These are phyloP conservation scores for Drosophila tripunctata DNA, from an alignment of 2,888 invertebrate genomes.

Conservation along the genomic window DNA sequence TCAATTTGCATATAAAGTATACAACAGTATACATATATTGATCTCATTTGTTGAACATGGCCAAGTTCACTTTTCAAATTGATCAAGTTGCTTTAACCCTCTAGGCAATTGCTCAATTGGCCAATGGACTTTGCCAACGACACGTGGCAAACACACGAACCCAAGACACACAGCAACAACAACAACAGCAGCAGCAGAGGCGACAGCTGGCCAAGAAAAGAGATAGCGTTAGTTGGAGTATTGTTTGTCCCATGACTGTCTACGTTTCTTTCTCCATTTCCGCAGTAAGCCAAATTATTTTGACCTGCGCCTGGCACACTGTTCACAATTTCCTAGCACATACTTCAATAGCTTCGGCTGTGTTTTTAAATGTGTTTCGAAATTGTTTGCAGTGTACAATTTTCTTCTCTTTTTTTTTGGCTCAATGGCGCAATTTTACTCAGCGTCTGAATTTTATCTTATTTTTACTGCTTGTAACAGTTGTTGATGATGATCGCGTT, in stretches of 20 bases:
- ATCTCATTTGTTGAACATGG: slow-evolving; percentile 2
- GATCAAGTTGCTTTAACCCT: slow-evolving; percentile 6
- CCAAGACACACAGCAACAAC: slow-evolving; percentile 16
- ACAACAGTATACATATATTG: not conserved
- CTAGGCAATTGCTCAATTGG: slow-evolving; percentile 51
- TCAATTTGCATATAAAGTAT: slow-evolving; percentile 33
- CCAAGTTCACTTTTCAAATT: slow-evolving; percentile 71
- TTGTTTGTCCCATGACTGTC: slow-evolving; percentile 11
- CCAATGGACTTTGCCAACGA: slow-evolving; percentile 57
- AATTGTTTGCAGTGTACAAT: slow-evolving; percentile 48
- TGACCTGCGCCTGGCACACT: slow-evolving; percentile 68
- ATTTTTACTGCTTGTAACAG: slow-evolving; percentile 74
- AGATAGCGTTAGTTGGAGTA: slow-evolving; percentile 39
- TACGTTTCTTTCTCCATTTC: slow-evolving; percentile 43
- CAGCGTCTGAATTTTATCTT: slow-evolving; percentile 68
- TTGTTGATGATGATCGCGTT: slow-evolving; percentile 63
- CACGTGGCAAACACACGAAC: slow-evolving; percentile 78
- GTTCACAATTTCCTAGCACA: slow-evolving; percentile 20
- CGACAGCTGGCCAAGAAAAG: slow-evolving; percentile 63
- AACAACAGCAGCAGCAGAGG: slow-evolving; percentile 15
- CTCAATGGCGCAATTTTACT: slow-evolving; percentile 69
- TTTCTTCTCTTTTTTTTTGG: slow-evolving; percentile 29
- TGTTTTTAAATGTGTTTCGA: not conserved
- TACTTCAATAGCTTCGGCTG: not conserved
- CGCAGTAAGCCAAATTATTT: slow-evolving; percentile 70